Evolutionary conservation across 1,140 invertebrate species (phyloP).

Genomic region (Mycetomoellerius zeteki): DNA sequence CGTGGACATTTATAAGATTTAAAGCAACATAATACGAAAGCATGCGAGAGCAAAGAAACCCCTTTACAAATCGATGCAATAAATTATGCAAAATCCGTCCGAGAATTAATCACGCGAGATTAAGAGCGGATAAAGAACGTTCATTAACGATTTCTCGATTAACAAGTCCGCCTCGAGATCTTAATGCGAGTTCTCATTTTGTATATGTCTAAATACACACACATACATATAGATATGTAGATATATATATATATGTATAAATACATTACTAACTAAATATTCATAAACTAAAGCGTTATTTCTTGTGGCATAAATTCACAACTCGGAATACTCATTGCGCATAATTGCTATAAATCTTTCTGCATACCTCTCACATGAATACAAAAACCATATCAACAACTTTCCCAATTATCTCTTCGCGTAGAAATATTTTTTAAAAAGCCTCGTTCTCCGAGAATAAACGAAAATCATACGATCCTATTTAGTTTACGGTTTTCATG

Average conservation of each 20-base stretch:
- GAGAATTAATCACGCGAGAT: constrained; percentile 43
- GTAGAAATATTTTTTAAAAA: not conserved
- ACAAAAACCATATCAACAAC: not conserved
- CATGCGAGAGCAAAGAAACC: constrained; percentile 1
- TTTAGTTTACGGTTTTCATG: not conserved
- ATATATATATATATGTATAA: no score
- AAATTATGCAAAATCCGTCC: constrained; percentile 27
- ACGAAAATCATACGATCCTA: not conserved
- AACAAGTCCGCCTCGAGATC: not conserved
- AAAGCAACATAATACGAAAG: not conserved
- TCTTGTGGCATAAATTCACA: constrained; percentile 3
- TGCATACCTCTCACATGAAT: not conserved
- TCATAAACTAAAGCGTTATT: not conserved
- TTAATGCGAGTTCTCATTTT: not conserved
- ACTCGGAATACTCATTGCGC: not conserved
- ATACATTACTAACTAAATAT: constrained; percentile 10
- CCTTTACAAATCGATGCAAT: constrained; percentile 36
- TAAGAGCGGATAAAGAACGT: constrained; percentile 38
- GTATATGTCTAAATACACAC: not conserved
- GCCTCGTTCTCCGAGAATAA: not conserved
- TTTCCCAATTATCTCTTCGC: not conserved
- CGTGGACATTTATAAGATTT: not conserved
- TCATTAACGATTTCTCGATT: constrained; percentile 37
- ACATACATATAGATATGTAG: no score
- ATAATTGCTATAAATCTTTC: not conserved